A percentile compares a stretch with the other conserved stretches of the same genome.
Evolutionary conservation across 1,140 invertebrate species (phyloP).

Genomic region (Panagrolaimus sp.): DNA sequence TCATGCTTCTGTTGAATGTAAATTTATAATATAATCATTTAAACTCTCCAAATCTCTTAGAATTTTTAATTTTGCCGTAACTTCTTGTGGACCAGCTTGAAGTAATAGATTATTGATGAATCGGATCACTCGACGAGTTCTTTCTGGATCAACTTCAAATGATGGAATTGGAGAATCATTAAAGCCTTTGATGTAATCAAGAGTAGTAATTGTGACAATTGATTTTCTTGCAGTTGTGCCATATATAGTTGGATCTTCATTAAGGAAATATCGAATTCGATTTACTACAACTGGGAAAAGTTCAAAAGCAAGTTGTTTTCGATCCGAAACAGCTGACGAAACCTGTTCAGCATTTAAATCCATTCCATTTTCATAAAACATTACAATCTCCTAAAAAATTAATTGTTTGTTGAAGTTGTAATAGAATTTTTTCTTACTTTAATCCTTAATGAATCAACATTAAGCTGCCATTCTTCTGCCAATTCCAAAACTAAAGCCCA

Average conservation of each 20-base stretch:
- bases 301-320: neutral
- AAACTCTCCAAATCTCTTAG: too few relatives aligned
- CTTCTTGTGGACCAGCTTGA: too few relatives aligned
- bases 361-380: neutral
- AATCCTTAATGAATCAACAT: slow-evolving; percentile 31
- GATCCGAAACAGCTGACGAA: neutral
- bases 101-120: too few relatives aligned
- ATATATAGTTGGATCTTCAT: slow-evolving; percentile 6
- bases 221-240: neutral
- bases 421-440: slow-evolving; percentile 25
- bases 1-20: too few relatives aligned
- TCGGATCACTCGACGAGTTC: neutral
- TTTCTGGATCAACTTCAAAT: neutral
- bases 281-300: neutral
- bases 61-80: too few relatives aligned
- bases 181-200: neutral
- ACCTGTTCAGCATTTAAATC: neutral
- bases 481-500: slow-evolving; percentile 33
- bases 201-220: neutral
- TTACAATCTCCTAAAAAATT: neutral
- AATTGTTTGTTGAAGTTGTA: neutral
- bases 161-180: neutral
- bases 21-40: too few relatives aligned
- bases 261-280: slow-evolving; percentile 1
- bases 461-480: slow-evolving; percentile 38